Evolutionary conservation across 2,888 invertebrate species (phyloP), one percentile per base, ranked within the genome.

Genomic region (Leucania comma): DNA sequence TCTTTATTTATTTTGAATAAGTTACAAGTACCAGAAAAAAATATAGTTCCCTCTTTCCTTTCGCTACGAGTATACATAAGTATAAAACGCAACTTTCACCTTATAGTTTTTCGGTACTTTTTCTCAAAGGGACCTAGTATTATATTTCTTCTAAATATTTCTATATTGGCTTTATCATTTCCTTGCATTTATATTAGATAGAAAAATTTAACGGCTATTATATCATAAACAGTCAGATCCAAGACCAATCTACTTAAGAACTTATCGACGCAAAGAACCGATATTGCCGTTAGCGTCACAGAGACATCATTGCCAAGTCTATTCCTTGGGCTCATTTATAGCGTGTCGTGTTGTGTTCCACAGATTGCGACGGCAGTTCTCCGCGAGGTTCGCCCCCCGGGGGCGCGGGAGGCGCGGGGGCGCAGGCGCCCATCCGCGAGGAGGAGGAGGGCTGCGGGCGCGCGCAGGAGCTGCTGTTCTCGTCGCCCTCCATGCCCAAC

Each of bases 401-500:
- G 95, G 93, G 92, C 92, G 96, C 96, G 66, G 91, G 38, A 4
- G 38, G 97, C 93, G 86, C 97, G 54, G 85, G 89, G 60, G 85
- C 96, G 92, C 96, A 93, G 94, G 97, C 98, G 32, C 98, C 98
- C 84, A 98, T 98, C 88, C 98, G 98, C 93, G 98, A 98, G 90
- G 98, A 98, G 94, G 97, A 98, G 90, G 98, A 98, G 94, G 90
- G 97, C 96, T 88, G 97, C 95, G 90, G 97, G 96, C 92, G 98
- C 77, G 94, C 98, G 95, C 96, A 97, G 96, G 94, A 97, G 96
- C 94, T 98, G 75, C 97, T 99, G 78, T 99, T 99, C 96, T 98
- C 98, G 87, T 99, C 99, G 87, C 99, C 99, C 70, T 99, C 99
- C 88, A 98, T 99, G 98, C 99, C 99, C 89, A 99, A 99, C 96